These are phyloP conservation scores for Oceanodroma leucorhoa DNA, from an alignment of 2,797 vertebrate species.

Conservation along the genomic window DNA sequence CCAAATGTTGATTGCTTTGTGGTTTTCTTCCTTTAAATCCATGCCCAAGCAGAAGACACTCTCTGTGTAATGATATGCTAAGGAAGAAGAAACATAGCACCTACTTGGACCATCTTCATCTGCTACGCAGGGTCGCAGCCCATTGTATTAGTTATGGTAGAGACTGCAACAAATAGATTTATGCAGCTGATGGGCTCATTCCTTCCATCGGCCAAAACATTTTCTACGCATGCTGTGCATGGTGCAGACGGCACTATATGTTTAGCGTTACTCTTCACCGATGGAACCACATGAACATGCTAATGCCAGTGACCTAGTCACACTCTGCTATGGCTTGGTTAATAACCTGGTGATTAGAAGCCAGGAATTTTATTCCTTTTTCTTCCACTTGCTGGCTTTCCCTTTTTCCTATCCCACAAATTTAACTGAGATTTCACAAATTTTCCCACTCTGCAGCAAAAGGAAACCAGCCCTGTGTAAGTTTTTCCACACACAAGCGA, in stretches of 20 bases:
- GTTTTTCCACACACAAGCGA: neutral
- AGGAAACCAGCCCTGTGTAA: slow-evolving; percentile 35
- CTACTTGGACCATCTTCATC: neutral
- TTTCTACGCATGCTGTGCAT: neutral
- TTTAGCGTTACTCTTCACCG: neutral
- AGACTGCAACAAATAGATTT: neutral
- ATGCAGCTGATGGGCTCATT: neutral
- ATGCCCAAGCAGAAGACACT: neutral
- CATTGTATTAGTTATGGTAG: neutral
- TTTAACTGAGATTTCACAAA: slow-evolving; percentile 31
- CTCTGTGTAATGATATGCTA: neutral
- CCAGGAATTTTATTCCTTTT: slow-evolving; percentile 30
- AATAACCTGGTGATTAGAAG: neutral
- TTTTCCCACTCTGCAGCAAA: slow-evolving; percentile 43
- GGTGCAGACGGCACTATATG: neutral
- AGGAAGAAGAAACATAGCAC: neutral
- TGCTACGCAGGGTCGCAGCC: neutral
- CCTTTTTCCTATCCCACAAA: slow-evolving; percentile 28
- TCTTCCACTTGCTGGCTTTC: slow-evolving; percentile 40
- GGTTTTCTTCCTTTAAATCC: neutral
- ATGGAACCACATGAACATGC: neutral
- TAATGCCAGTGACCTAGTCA: neutral
- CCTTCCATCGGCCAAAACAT: neutral
- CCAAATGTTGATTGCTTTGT: neutral
- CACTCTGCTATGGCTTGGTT: neutral